These are phyloP conservation scores for Melanostoma mellinum DNA, from an alignment of 2,888 invertebrate species.

Conservation along the genomic window DNA sequence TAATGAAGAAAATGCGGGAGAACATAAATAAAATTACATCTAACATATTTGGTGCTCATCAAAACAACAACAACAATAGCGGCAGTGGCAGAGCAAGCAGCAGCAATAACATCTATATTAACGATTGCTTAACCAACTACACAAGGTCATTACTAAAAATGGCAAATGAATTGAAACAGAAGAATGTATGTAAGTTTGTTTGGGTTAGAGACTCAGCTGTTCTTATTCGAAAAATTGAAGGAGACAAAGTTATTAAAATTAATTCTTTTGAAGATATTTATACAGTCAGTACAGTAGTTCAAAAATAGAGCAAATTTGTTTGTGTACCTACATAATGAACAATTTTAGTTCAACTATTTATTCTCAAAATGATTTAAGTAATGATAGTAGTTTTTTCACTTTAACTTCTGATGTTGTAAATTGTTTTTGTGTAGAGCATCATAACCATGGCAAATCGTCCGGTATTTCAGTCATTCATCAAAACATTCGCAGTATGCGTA, in stretches of 20 bases:
- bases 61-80: slow-evolving; percentile 9
- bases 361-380: neutral
- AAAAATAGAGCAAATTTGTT: neutral
- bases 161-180: slow-evolving; percentile 31
- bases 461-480: slow-evolving; percentile 7
- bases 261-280: slow-evolving; percentile 14
- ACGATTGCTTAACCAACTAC: slow-evolving; percentile 16
- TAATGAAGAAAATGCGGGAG: slow-evolving; percentile 21
- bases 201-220: slow-evolving; percentile 18
- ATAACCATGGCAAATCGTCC: neutral
- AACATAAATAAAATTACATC: slow-evolving; percentile 3
- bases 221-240: slow-evolving; percentile 1
- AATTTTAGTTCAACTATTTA: neutral
- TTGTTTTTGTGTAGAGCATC: slow-evolving; percentile 33
- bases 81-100: no score
- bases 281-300: neutral
- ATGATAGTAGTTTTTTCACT: neutral
- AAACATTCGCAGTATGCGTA: neutral
- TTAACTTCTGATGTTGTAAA: slow-evolving; percentile 8
- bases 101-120: neutral
- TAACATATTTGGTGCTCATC: neutral
- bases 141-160: slow-evolving; percentile 28
- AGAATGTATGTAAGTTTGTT: slow-evolving; percentile 8
- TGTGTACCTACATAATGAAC: no score
- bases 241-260: slow-evolving; percentile 16